Conservation (phyloP, 2,113 vertebrate species). For the Rattus norvegicus region DNA sequence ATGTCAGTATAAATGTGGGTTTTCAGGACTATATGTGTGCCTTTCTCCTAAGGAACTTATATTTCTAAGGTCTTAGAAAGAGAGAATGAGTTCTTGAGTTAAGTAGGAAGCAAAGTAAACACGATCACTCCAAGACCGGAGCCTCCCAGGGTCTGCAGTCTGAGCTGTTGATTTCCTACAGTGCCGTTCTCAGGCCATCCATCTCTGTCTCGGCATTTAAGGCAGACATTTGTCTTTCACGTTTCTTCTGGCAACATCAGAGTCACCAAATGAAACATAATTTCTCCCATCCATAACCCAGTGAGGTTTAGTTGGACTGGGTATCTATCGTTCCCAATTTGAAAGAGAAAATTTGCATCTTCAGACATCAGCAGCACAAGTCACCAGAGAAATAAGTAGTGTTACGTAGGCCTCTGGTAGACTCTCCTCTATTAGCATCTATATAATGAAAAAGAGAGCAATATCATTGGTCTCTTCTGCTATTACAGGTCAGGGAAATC, state of each 20-base stretch:
- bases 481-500: conserved; percentile 43
- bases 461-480: conserved; percentile 44
- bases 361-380: conserved; percentile 54
- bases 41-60: not conserved
- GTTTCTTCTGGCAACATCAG: conserved; percentile 64
- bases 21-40: not conserved
- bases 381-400: conserved; percentile 61
- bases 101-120: conserved; percentile 6
- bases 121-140: not conserved
- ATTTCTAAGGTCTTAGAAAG: conserved; percentile 40
- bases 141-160: not conserved
- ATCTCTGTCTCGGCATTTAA: conserved; percentile 76
- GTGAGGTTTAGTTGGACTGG: conserved; percentile 74
- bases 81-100: conserved; percentile 34
- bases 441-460: conserved; percentile 53
- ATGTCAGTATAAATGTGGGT: not conserved
- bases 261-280: conserved; percentile 71
- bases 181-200: conserved; percentile 52
- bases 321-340: conserved; percentile 63
- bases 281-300: conserved; percentile 76
- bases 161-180: not conserved
- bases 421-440: conserved; percentile 50
- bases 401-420: conserved; percentile 51
- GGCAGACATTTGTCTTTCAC: conserved; percentile 78
- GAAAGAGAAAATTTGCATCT: conserved; percentile 68